Base-by-base conservation (phyloP, 2,888 invertebrate species). In the Unio delphinus region DNA sequence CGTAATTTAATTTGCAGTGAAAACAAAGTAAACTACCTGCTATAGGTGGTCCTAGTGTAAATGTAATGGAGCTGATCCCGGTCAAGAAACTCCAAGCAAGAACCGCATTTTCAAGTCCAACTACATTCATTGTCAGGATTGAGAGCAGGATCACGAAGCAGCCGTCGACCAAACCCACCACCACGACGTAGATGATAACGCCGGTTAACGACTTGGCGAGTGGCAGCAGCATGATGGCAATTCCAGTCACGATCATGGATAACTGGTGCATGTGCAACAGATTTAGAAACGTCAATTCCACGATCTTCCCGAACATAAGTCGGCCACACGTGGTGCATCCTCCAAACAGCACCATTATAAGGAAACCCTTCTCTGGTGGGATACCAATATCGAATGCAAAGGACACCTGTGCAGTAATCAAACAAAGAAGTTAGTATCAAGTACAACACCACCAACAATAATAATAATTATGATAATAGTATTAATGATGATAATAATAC, bases 51-150 rank as follows among this genome's bases (percentile, higher is more conserved):
- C 87, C 87, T 4, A 85, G 69, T 1, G 82, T 85, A 64, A 82
- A 86, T 6, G 86, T 84, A 3, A 87, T 63, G 18, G 86, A 86
- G 28, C 76, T 76, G 18, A 81, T 76, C 7, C 83, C 80, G 15
- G 77, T 78, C 68, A 87, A 69, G 64, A 85, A 83, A 15, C 87
- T 85, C 86, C 86, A 87, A 15, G 85, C 87, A 20, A 83, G 64
- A 1, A 82, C 80, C 8, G 79, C 75, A 55, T 83, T 84, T 61
- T 84, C 82, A 34, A 74, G 72, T 6, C 83, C 85, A 23, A 82
- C 78, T 68, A 85, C 70, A 1, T 81, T 72, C 3, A 77, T 61
- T 28, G 85, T 86, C 64, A 86, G 69, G 1, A 84, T 79, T 0
- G 87, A 85, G 30, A 87, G 71, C 54, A 86, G 72, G 0, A 87